Evolutionary conservation across 2,113 vertebrate species (phyloP), one percentile per base, ranked within the genome.

Genomic region (Bujurquina vittata): DNA sequence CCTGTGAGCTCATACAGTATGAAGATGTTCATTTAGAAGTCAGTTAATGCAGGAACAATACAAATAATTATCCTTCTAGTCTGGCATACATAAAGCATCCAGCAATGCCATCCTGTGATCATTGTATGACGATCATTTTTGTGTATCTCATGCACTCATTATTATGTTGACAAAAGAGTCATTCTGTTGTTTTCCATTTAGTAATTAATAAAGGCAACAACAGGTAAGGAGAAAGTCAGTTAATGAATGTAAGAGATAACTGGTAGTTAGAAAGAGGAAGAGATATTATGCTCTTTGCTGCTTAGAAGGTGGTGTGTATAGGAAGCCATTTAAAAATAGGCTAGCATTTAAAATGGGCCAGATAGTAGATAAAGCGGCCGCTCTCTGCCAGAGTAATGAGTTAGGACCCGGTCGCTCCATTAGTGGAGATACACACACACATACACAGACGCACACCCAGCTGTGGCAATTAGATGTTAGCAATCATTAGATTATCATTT

Each of bases 301-400:
- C 88, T 88, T 79, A 88, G 86, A 89, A 83, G 84, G 87, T 84
- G 3, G 46, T 85, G 87, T 90, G 85, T 80, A 31, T 54, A 87
- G 88, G 75, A 91, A 85, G 61, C 67, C 59, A 86, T 93, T 95
- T 94, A 92, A 94, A 95, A 94, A 94, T 94, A 93, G 90, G 85
- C 88, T 84, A 82, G 88, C 59, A 90, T 94, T 94, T 91, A 94
- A 94, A 93, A 93, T 91, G 86, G 93, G 89, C 86, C 91, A 95
- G 91, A 94, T 95, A 91, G 87, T 77, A 92, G 93, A 95, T 95
- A 93, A 94, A 92, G 83, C 84, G 84, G 76, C 78, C 76, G 75
- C 87, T 89, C 87, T 88, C 87, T 88, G 84, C 79, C 84, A 84
- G 83, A 87, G 89, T 94, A 95, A 93, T 93, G 94, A 94, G 93